A percentile compares a stretch with the other conserved stretches of the same genome.
Evolutionary conservation across 2,888 invertebrate species (phyloP).

Genomic region (Adelognathus sp.): DNA sequence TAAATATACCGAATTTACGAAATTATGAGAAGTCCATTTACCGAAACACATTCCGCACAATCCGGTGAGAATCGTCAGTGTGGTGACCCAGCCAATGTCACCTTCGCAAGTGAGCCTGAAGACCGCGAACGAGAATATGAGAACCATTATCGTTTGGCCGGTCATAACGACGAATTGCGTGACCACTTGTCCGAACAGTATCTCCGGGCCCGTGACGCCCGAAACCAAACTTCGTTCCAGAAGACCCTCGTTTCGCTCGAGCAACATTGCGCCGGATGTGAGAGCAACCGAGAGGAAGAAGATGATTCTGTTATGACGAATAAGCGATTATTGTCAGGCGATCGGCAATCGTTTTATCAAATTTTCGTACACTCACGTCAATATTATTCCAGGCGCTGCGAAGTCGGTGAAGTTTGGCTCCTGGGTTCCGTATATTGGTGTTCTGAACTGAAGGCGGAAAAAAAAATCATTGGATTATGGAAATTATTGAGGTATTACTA

Average conservation of each 20-base stretch:
- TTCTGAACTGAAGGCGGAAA: slow-evolving; percentile 83
- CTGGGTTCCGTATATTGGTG: slow-evolving; percentile 89
- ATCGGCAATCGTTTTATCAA: background rate
- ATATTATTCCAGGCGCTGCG: slow-evolving; percentile 95
- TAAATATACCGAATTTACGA: too few species aligned
- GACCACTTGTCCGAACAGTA: slow-evolving; percentile 92
- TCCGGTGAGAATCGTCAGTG: slow-evolving; percentile 91
- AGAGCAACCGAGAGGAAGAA: slow-evolving; percentile 97
- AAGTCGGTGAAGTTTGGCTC: slow-evolving; percentile 96
- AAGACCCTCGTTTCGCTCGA: slow-evolving; percentile 94
- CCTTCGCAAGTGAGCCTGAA: slow-evolving; percentile 91
- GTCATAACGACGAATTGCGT: slow-evolving; percentile 94
- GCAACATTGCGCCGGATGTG: slow-evolving; percentile 94
- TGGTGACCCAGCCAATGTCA: slow-evolving; percentile 87
- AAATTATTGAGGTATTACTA: background rate
- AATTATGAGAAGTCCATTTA: slow-evolving; percentile 79
- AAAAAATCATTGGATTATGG: background rate
- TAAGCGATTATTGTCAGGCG: too few species aligned
- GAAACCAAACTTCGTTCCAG: slow-evolving; percentile 94
- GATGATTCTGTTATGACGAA: slow-evolving; percentile 87
- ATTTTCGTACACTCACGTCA: slow-evolving; percentile 86
- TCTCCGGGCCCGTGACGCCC: slow-evolving; percentile 89
- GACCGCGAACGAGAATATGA: slow-evolving; percentile 89
- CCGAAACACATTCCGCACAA: slow-evolving; percentile 97
- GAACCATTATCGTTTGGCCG: slow-evolving; percentile 90